Percentiles rank a stretch among this genome's conserved stretches.
Conservation (phyloP, 2,113 vertebrate species). For the Tetraodon nigroviridis region DNA sequence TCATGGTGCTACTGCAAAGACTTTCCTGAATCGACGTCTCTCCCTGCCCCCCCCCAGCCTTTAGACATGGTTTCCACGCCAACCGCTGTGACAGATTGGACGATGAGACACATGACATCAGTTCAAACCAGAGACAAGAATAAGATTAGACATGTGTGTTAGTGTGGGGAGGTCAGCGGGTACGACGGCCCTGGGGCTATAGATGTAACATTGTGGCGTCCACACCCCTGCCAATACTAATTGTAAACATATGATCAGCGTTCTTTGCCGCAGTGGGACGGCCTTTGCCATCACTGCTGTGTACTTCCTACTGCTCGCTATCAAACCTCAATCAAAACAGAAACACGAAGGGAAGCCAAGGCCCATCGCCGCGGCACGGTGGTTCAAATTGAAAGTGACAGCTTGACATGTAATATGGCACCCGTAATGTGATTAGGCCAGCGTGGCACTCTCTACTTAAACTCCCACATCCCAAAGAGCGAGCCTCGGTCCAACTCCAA, state of each 20-base stretch:
- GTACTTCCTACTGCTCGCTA: constrained; percentile 51
- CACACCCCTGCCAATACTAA: constrained; percentile 54
- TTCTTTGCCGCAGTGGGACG: constrained; percentile 20
- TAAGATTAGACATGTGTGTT: constrained; percentile 70
- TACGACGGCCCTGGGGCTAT: constrained; percentile 30
- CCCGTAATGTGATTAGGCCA: constrained; percentile 79
- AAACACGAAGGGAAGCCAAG: constrained; percentile 64
- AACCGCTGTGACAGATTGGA: constrained; percentile 65
- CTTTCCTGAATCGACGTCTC: background rate
- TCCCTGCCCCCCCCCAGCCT: constrained; percentile 12
- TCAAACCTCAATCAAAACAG: constrained; percentile 73
- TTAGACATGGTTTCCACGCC: constrained; percentile 46
- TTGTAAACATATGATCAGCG: constrained; percentile 69
- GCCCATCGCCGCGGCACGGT: constrained; percentile 57
- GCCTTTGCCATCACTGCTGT: constrained; percentile 30
- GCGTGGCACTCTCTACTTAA: constrained; percentile 66
- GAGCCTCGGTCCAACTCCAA: constrained; percentile 65
- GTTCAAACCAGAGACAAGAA: constrained; percentile 67
- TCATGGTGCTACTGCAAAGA: constrained; percentile 9
- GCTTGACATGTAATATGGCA: constrained; percentile 81
- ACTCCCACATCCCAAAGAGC: constrained; percentile 69
- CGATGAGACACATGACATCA: constrained; percentile 66
- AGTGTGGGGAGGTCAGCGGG: constrained; percentile 63
- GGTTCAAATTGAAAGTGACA: constrained; percentile 80
- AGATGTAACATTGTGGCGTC: constrained; percentile 14